Evolutionary conservation across 2,113 vertebrate species (phyloP).

Genomic region (Equus przewalskii): DNA sequence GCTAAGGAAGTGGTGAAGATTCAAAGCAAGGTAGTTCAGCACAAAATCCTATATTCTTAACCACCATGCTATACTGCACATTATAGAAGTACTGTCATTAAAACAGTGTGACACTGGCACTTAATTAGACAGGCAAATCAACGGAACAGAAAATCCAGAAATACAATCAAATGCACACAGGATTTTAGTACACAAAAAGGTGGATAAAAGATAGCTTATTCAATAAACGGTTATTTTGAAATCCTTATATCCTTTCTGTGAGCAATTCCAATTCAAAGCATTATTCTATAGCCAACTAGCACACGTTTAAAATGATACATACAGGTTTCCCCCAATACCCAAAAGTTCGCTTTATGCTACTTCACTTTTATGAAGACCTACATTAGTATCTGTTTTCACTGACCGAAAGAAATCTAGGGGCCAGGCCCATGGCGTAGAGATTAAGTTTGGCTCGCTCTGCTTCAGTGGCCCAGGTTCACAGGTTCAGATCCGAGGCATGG

Average conservation of each 20-base stretch:
- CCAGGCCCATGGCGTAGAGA: no score
- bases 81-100: constrained; percentile 38
- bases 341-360: no score
- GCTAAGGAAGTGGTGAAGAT: neutral
- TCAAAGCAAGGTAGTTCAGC: neutral
- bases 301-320: constrained; percentile 7
- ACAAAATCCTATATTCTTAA: neutral
- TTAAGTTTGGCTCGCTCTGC: no score
- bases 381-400: no score
- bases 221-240: constrained; percentile 26
- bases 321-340: no score
- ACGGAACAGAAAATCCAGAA: constrained; percentile 29
- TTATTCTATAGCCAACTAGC: neutral
- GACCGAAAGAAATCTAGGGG: no score
- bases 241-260: neutral
- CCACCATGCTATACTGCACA: neutral
- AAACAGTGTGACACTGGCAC: neutral
- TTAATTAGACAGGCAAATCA: constrained; percentile 38
- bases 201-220: neutral
- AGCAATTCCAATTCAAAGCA: constrained; percentile 27
- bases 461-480: no score
- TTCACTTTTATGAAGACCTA: no score
- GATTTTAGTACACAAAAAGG: neutral
- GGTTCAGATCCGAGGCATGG: no score
- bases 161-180: constrained; percentile 16